Evolutionary conservation across 1,140 invertebrate genomes (phyloP), one percentile per base, ranked within the genome.

Genomic region (Tachypleus tridentatus): DNA sequence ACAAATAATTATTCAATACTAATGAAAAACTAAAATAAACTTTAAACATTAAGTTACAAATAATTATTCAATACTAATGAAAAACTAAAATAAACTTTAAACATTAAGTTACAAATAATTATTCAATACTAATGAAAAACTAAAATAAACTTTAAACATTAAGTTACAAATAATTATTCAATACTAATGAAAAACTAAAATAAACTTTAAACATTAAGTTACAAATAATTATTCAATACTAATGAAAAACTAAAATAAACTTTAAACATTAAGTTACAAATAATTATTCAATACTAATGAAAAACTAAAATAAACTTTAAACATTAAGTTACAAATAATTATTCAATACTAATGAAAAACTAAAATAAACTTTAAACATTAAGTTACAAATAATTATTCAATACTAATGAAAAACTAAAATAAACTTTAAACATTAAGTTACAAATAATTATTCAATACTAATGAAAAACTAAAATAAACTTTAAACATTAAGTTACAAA

Each of bases 31-130:
- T 29, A 29, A 29, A 29, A 29, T 29, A 29, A 29, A 29, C 29
- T 29, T 29, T 29, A 0, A 6, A 29, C 7, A 64, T 56, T n/a
- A n/a, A n/a, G n/a, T 49, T 54, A n/a, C 5, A 58, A 64, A 53
- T 29, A 9, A 56, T 59, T 6, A 11, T 10, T 54, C n/a, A 57
- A 29, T 29, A 29, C 29, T 29, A 29, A 29, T 29, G 29, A 29
- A 29, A 29, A 29, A 29, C 29, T 29, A 29, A 29, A 29, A 29
- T 29, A 29, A 29, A 29, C 29, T 29, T 29, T 29, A 0, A 6
- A 29, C 7, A 64, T 56, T n/a, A n/a, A n/a, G n/a, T 49, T 54
- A n/a, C 5, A 58, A 64, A 53, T 29, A 9, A 56, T 59, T 6
- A 11, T 10, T 54, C n/a, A 57, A 29, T 29, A 29, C 29, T 29